These are phyloP conservation scores for Columba guinea DNA, from an alignment of 2,797 vertebrate species.

Conservation along the genomic window DNA sequence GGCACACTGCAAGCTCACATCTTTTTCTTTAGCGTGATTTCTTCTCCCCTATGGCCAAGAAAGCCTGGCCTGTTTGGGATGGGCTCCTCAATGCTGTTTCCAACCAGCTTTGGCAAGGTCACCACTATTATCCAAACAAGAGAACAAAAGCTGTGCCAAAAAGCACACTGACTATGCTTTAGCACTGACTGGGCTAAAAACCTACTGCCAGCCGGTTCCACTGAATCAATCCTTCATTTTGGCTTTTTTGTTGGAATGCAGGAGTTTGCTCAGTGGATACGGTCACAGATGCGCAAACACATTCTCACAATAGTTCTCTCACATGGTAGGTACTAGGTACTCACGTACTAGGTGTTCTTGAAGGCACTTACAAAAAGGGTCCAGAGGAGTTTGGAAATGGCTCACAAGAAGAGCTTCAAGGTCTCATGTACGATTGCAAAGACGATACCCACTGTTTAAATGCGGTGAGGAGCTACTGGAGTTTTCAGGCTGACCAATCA, in stretches of 20 bases:
- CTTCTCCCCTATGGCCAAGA: fast-evolving
- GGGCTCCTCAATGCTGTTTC: background rate
- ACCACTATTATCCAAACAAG: background rate
- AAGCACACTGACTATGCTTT: background rate
- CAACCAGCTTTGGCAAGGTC: background rate
- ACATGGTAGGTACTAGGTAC: too few species aligned
- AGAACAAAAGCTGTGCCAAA: background rate
- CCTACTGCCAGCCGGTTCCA: background rate
- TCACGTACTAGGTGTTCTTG: background rate
- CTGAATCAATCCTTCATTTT: background rate
- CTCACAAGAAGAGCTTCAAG: background rate
- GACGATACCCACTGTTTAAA: background rate
- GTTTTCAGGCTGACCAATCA: background rate
- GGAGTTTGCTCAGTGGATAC: background rate
- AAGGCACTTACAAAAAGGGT: background rate
- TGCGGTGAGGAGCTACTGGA: background rate
- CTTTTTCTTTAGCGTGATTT: background rate
- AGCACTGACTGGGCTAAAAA: background rate
- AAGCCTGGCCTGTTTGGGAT: background rate
- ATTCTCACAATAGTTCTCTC: background rate
- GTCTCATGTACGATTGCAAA: background rate
- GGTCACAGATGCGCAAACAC: background rate
- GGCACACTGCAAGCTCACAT: background rate
- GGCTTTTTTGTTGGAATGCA: background rate
- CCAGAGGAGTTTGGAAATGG: background rate